Evolutionary conservation across 2,113 vertebrate species (phyloP).

Genomic region (Poecilia latipinna): DNA sequence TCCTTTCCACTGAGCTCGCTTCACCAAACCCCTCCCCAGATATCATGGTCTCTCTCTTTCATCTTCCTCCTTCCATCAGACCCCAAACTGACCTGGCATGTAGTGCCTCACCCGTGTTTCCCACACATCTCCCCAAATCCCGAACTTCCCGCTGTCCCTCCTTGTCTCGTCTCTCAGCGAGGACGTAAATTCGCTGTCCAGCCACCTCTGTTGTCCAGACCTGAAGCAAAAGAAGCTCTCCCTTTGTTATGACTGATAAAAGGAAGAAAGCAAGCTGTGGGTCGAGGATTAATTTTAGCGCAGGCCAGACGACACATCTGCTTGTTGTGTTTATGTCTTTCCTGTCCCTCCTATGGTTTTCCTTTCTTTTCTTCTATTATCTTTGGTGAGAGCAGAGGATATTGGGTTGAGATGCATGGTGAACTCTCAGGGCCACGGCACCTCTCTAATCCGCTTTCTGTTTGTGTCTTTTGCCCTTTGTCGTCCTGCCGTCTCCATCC

Average conservation of each 20-base stretch:
- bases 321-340: slow-evolving; percentile 73
- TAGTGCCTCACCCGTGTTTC: slow-evolving; percentile 46
- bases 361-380: slow-evolving; percentile 68
- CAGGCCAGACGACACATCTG: slow-evolving; percentile 82
- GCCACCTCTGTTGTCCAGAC: slow-evolving; percentile 77
- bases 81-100: slow-evolving; percentile 67
- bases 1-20: slow-evolving; percentile 31
- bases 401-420: slow-evolving; percentile 69
- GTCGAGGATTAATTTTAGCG: slow-evolving; percentile 87
- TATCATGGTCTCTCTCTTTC: slow-evolving; percentile 44
- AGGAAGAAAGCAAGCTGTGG: slow-evolving; percentile 78
- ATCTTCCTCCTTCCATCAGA: slow-evolving; percentile 70
- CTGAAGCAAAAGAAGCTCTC: slow-evolving; percentile 70
- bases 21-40: slow-evolving; percentile 31
- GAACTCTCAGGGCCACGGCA: slow-evolving; percentile 70
- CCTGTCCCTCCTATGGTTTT: slow-evolving; percentile 63
- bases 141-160: slow-evolving; percentile 24
- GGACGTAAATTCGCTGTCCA: slow-evolving; percentile 63
- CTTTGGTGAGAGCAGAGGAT: slow-evolving; percentile 77
- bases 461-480: slow-evolving; percentile 63
- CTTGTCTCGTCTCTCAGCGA: slow-evolving; percentile 45
- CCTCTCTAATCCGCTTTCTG: slow-evolving; percentile 70
- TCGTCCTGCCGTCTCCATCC: slow-evolving; percentile 59
- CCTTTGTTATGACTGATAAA: slow-evolving; percentile 83
- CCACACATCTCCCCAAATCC: slow-evolving; percentile 44